A percentile compares a stretch with the other conserved stretches of the same genome.
Evolutionary conservation across 2,797 vertebrate genomes (phyloP).

Genomic region (Acropternis orthonyx): DNA sequence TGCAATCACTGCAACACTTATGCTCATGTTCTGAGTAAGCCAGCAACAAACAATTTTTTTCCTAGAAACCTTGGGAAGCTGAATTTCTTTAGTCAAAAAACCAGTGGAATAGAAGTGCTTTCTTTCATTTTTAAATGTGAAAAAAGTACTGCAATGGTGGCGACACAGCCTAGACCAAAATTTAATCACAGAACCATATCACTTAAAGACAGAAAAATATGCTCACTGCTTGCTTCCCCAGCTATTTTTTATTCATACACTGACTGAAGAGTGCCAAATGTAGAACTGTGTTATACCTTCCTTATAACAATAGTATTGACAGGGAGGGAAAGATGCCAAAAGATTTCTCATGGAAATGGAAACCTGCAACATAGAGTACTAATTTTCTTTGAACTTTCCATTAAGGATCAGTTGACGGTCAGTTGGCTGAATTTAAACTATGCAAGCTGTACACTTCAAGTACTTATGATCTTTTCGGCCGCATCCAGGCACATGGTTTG

Average conservation of each 20-base stretch:
- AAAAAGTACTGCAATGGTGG: background rate
- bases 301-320: background rate
- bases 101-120: background rate
- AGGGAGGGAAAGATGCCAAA: background rate
- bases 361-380: background rate
- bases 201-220: background rate
- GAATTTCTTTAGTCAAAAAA: background rate
- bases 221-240: background rate
- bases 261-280: background rate
- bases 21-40: background rate
- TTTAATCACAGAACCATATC: background rate
- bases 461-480: slow-evolving; percentile 26
- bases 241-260: background rate
- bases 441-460: background rate
- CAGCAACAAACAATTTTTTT: background rate
- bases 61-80: background rate
- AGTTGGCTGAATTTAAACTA: slow-evolving; percentile 19
- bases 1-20: background rate
- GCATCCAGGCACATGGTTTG: background rate
- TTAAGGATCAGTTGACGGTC: background rate
- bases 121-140: background rate
- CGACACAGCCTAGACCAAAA: background rate
- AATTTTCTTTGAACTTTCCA: slow-evolving; percentile 41
- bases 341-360: background rate
- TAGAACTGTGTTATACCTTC: background rate